phyloP scores from a whole-genome alignment of 2,113 vertebrate species.

The Trichechus manatus region DNA sequence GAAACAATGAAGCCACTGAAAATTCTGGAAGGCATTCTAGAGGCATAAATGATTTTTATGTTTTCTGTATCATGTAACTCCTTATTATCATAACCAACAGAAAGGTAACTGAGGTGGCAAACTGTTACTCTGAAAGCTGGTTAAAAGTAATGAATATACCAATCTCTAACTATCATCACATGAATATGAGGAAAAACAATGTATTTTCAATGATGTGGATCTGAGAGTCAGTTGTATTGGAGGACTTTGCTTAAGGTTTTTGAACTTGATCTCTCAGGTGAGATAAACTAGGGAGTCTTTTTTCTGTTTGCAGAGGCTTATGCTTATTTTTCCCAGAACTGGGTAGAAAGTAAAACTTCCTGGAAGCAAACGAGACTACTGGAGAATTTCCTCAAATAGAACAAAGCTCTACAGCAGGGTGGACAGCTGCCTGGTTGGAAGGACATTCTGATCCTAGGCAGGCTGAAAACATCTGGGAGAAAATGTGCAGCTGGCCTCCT shows the following conservation, averaged over 20 bases:
- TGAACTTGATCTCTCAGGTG: conserved; percentile 1
- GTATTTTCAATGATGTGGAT: neutral
- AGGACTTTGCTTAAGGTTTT: neutral
- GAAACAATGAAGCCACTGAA: neutral
- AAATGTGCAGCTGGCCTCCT: neutral
- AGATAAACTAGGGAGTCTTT: neutral
- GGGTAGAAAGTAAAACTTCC: neutral
- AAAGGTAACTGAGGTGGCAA: neutral
- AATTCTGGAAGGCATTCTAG: neutral
- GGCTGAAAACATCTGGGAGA: neutral
- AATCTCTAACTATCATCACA: neutral
- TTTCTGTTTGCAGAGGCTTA: neutral
- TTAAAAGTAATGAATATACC: neutral
- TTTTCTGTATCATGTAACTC: neutral
- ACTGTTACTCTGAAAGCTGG: neutral
- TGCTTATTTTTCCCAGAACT: conserved; percentile 35
- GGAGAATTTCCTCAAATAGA: conserved; percentile 42
- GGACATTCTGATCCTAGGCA: conserved; percentile 36
- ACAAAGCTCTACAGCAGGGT: conserved; percentile 1
- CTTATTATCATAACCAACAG: neutral
- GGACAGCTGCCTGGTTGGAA: conserved; percentile 47
- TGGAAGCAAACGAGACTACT: conserved; percentile 28
- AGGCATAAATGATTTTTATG: neutral
- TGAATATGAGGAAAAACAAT: neutral
- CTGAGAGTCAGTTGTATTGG: neutral